Percentiles rank a stretch among this genome's conserved stretches.
These are phyloP conservation scores for Burhinus oedicnemus DNA, from an alignment of 2,113 vertebrate species.

Conservation along the genomic window DNA sequence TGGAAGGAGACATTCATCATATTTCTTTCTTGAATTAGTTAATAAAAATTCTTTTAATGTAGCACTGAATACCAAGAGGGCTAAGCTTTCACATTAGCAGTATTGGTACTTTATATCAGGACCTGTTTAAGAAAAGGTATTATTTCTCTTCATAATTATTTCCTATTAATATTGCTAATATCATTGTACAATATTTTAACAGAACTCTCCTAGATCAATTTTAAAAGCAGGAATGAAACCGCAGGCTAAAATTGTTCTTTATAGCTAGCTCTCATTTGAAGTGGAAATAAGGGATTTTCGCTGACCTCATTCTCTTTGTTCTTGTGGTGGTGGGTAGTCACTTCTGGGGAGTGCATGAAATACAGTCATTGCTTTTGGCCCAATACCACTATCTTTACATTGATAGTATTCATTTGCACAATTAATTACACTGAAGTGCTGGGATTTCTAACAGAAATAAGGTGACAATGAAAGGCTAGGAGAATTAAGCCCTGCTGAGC, in stretches of 20 bases:
- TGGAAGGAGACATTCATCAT: conserved; percentile 20
- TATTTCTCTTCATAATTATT: conserved; percentile 41
- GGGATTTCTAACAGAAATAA: conserved; percentile 27
- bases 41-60: conserved; percentile 57
- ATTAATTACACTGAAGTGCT: conserved; percentile 36
- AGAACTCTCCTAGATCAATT: conserved; percentile 39
- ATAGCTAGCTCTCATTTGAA: conserved; percentile 43
- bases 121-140: neutral
- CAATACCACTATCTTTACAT: neutral
- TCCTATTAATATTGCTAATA: conserved; percentile 43
- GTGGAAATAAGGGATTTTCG: conserved; percentile 55
- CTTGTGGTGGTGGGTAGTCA: neutral
- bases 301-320: conserved; percentile 45
- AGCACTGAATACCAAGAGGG: neutral
- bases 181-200: conserved; percentile 9
- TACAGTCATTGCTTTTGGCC: neutral
- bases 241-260: conserved; percentile 27
- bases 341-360: neutral
- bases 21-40: conserved; percentile 52
- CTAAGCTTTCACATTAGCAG: neutral
- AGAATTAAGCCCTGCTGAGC: conserved; percentile 21
- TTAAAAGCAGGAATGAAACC: conserved; percentile 35
- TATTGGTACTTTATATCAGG: neutral
- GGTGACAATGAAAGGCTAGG: neutral
- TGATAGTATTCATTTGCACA: conserved; percentile 38